phyloP scores from a whole-genome alignment of 2,113 vertebrate genomes.

The Eurypyga helias region DNA sequence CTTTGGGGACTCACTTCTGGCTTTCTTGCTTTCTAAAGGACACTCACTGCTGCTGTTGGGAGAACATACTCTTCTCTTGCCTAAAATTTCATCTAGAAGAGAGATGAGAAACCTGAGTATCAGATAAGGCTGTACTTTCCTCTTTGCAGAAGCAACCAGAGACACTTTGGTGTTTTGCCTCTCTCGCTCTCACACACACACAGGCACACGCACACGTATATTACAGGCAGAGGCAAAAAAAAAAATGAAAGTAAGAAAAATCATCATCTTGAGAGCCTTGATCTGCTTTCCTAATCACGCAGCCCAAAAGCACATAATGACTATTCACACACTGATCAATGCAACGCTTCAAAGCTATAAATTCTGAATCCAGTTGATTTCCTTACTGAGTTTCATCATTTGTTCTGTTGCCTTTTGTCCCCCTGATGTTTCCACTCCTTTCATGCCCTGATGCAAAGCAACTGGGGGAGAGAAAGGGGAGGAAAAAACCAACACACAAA shows the following conservation, averaged over 20 bases:
- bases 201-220: not conserved
- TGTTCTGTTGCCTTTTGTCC: slow-evolving; percentile 70
- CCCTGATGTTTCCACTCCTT: slow-evolving; percentile 66
- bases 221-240: not conserved
- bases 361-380: slow-evolving; percentile 70
- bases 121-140: slow-evolving; percentile 47
- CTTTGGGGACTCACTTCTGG: slow-evolving; percentile 91
- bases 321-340: slow-evolving; percentile 62
- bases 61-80: slow-evolving; percentile 91
- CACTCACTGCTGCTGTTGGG: slow-evolving; percentile 93
- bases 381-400: slow-evolving; percentile 78
- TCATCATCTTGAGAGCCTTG: slow-evolving; percentile 37
- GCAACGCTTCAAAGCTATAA: slow-evolving; percentile 57
- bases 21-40: slow-evolving; percentile 91
- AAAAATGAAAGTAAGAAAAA: slow-evolving; percentile 33
- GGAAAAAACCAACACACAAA: slow-evolving; percentile 15
- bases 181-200: not conserved
- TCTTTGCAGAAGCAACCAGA: slow-evolving; percentile 2
- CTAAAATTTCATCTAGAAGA: slow-evolving; percentile 89
- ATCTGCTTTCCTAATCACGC: slow-evolving; percentile 62
- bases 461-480: slow-evolving; percentile 51
- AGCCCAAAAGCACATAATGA: slow-evolving; percentile 51
- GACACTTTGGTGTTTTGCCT: slow-evolving; percentile 40
- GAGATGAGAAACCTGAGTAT: slow-evolving; percentile 50
- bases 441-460: slow-evolving; percentile 72